phyloP scores from a whole-genome alignment of 2,113 vertebrate species.

The Albula goreensis region DNA sequence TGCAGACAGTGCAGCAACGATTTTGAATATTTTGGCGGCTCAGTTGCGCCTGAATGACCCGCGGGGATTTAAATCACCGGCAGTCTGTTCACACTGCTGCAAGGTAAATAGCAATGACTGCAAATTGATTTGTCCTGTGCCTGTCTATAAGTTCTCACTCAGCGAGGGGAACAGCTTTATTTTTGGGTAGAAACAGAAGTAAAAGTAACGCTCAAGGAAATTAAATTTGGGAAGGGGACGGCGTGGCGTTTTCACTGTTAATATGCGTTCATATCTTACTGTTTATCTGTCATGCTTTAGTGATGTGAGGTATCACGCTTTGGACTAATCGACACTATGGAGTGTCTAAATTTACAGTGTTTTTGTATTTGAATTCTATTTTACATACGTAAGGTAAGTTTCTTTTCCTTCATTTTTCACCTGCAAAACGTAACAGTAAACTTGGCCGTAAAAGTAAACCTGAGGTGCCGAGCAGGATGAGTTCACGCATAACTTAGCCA shows the following conservation, averaged over 20 bases:
- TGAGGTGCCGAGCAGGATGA: no score
- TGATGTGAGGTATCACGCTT: neutral
- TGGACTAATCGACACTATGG: neutral
- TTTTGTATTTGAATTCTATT: neutral
- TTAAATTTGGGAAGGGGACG: neutral
- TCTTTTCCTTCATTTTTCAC: neutral
- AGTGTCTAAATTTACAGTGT: neutral
- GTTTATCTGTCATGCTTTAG: neutral
- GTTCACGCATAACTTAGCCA: no score
- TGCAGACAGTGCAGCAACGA: conserved; percentile 43
- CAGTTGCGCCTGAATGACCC: conserved; percentile 50
- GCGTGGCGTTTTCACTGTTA: neutral
- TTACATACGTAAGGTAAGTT: conserved; percentile 13
- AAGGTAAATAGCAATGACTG: conserved; percentile 58
- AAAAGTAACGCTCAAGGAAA: neutral
- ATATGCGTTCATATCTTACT: neutral
- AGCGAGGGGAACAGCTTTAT: conserved; percentile 42
- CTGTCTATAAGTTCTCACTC: conserved; percentile 39
- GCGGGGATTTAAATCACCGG: conserved; percentile 53
- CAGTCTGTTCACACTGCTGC: conserved; percentile 60
- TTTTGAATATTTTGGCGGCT: conserved; percentile 55
- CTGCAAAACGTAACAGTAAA: neutral
- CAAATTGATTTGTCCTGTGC: conserved; percentile 52
- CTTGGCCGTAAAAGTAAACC: neutral
- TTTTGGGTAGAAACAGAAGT: conserved; percentile 13